A percentile compares a stretch with the other conserved stretches of the same genome.
phyloP scores from a whole-genome alignment of 2,113 vertebrate genomes.

The Leptodactylus fuscus region DNA sequence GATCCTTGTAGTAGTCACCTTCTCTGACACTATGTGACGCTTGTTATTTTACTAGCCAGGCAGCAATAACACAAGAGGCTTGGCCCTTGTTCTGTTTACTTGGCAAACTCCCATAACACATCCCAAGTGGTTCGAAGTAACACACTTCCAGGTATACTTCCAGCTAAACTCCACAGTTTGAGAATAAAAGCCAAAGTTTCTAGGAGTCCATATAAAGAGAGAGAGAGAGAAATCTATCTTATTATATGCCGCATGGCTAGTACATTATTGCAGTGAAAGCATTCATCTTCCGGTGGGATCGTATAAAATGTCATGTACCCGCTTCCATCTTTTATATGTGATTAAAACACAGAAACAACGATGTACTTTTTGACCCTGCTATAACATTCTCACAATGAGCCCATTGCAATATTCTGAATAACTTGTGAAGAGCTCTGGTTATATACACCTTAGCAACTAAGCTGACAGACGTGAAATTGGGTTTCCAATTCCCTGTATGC shows the following conservation, averaged over 20 bases:
- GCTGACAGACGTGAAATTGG: constrained; percentile 68
- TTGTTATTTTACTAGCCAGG: background rate
- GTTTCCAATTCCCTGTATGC: constrained; percentile 72
- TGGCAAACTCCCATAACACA: background rate
- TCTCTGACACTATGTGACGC: background rate
- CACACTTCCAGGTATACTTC: background rate
- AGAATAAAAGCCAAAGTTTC: background rate
- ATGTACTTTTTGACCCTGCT: constrained; percentile 41
- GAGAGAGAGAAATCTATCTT: background rate
- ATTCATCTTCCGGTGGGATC: background rate
- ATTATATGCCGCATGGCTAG: background rate
- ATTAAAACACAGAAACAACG: constrained; percentile 29
- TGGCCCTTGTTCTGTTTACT: background rate
- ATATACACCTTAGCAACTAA: constrained; percentile 58
- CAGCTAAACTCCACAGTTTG: background rate
- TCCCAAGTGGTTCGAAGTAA: background rate
- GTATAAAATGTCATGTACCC: constrained; percentile 10
- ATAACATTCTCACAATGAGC: constrained; percentile 31
- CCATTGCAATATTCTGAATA: constrained; percentile 12
- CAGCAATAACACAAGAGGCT: background rate
- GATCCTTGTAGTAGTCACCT: background rate
- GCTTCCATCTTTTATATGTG: constrained; percentile 22
- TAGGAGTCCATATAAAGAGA: background rate
- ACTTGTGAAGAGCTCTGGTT: constrained; percentile 38
- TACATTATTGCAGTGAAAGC: constrained; percentile 17